Evolutionary conservation across 2,797 vertebrate genomes (phyloP), one percentile per base, ranked within the genome.

Genomic region (Siniperca undulata): DNA sequence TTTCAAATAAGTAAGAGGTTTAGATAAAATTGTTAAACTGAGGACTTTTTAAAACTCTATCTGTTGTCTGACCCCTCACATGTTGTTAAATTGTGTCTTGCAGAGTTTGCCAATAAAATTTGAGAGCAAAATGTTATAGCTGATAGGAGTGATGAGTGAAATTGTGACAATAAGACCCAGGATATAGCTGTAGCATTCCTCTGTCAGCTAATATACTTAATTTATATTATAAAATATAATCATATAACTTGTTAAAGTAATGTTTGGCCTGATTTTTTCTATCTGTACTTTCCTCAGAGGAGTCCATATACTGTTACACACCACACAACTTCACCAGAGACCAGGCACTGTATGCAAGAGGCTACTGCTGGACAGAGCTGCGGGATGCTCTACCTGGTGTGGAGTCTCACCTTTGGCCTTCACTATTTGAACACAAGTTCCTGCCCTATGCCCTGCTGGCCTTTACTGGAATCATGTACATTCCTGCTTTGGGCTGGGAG

Each of bases 301-400:
- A 99, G 84, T 98, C 98, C 87, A 99, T 99, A 94, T 99, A 99
- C 96, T 99, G 99, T 96, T 99, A 99, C 84, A 99, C 99, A 88
- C 98, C 99, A 27, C 97, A 98, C 97, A 99, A 99, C 97, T 99
- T 99, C 95, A 99, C 99, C 88, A 97, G 99, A 86, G 99, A 99
- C 95, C 99, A 99, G 96, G 99, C 99, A 70, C 96, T 99, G 94
- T 99, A 99, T 80, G 99, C 98, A 77, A 95, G 99, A 89, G 99
- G 99, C 96, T 99, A 99, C 96, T 99, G 99, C 96, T 99, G 99
- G 99, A 99, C 98, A 88, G 99, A 99, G 96, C 97, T 99, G 93
- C 97, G 97, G 81, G 99, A 99, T 77, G 97, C 99, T 52, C 82
- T 96, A 82, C 96, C 97, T 76, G 97, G 97, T 40, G 96, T 98